A percentile compares a stretch with the other conserved stretches of the same genome.
These are phyloP conservation scores for Pseudomyrmex sp. DNA, from an alignment of 1,140 invertebrate species.

Conservation along the genomic window DNA sequence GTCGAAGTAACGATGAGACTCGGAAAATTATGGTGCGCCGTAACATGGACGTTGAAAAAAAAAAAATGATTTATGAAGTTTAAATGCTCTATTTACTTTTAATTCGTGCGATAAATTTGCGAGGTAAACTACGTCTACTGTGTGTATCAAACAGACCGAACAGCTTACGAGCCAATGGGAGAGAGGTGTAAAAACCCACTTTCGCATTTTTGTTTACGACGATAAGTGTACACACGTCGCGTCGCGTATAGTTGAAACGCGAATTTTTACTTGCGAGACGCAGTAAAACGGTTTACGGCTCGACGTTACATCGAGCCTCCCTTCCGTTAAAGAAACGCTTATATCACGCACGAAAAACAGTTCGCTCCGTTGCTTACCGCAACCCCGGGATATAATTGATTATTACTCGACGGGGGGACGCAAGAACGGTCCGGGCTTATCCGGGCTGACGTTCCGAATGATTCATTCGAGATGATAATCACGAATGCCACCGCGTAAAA, in stretches of 20 bases:
- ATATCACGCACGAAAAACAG: neutral
- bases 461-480: constrained; percentile 42
- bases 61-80: neutral
- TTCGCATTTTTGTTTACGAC: constrained; percentile 7
- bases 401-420: neutral
- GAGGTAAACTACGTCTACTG: no score
- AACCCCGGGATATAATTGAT: neutral
- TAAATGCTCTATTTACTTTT: no score
- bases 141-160: neutral
- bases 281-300: constrained; percentile 30
- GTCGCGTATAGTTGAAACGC: neutral
- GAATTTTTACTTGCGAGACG: constrained; percentile 34
- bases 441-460: neutral
- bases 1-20: neutral
- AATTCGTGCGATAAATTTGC: no score
- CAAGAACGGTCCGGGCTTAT: neutral
- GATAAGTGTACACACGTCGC: neutral
- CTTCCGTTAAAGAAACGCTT: neutral
- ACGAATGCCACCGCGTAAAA: constrained; percentile 24
- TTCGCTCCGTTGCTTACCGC: neutral
- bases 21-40: no score
- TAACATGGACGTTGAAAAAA: neutral
- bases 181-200: neutral
- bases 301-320: neutral
- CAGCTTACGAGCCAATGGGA: neutral